Base-by-base conservation (phyloP, 2,797 vertebrate genomes). In the Siniperca obscura region DNA sequence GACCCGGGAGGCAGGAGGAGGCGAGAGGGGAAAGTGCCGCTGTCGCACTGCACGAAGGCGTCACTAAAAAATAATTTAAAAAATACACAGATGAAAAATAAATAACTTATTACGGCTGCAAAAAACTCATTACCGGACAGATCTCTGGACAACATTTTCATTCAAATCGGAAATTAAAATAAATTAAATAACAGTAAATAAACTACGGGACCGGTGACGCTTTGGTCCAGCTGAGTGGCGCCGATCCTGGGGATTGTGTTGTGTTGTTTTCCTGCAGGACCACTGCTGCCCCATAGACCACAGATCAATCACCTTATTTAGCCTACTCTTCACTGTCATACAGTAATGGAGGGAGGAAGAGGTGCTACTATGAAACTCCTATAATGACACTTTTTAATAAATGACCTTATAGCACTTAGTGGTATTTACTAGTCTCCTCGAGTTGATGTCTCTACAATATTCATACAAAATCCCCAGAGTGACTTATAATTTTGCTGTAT, bases 221-320 rank as follows among this genome's bases (percentile, higher is more conserved):
- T 44, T 36, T 25, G 57, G 74, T 72, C 64, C 82, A 64, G 69
- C 69, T 64, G 86, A 80, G 70, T 56, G 34, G 46, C 86, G 81
- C 76, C 84, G 83, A 61, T 77, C 75, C 70, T 52, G 71, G 52
- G 66, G 80, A 64, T 86, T 76, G 86, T 79, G 80, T 74, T 81
- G 66, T 73, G 73, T 85, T 84, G 73, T 85, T 84, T 48, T 84
- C 92, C 90, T 86, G 60, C 70, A 75, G 90, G 92, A 91, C 70
- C 79, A 55, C 75, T 44, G 82, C 85, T 83, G 86, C 79, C 89
- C 87, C 73, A 70, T 53, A 81, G 83, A 89, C 87, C 89, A 88
- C 90, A 87, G 91, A 94, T 95, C 93, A 94, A 94, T 95, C 92
- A 89, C 50, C 79, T 89, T 89, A 90, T 93, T 91, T 94, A 36